These are phyloP conservation scores for Pseudopleuronectes americanus DNA, from an alignment of 2,797 vertebrate genomes.

Conservation along the genomic window DNA sequence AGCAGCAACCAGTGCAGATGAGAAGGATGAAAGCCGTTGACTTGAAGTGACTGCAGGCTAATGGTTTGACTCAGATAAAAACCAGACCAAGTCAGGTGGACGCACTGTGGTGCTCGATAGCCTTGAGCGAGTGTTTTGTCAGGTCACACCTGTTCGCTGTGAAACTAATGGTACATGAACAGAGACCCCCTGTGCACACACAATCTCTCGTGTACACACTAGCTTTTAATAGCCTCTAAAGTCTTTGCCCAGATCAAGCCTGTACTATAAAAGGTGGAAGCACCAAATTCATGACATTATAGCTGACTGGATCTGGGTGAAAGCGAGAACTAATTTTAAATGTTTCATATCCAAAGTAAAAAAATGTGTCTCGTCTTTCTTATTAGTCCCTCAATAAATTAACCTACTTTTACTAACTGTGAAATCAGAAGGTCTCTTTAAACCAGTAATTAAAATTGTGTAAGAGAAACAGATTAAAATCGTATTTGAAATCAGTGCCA, in stretches of 20 bases:
- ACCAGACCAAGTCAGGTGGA: conserved; percentile 68
- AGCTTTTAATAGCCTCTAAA: conserved; percentile 35
- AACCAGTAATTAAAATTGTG: conserved; percentile 22
- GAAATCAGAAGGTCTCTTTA: conserved; percentile 13
- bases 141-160: conserved; percentile 71
- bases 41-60: conserved; percentile 45
- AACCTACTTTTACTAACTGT: conserved; percentile 32
- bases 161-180: conserved; percentile 69
- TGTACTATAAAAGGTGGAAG: background rate
- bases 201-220: conserved; percentile 12
- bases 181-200: conserved; percentile 17
- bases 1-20: conserved; percentile 18
- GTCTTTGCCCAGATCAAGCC: conserved; percentile 8
- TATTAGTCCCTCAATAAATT: conserved; percentile 27
- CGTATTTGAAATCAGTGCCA: conserved; percentile 6
- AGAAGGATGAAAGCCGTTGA: conserved; percentile 47
- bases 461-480: conserved; percentile 5
- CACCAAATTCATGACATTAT: conserved; percentile 1
- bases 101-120: conserved; percentile 37
- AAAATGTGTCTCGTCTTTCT: conserved; percentile 10
- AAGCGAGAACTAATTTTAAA: conserved; percentile 12
- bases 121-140: conserved; percentile 57
- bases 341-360: conserved; percentile 22
- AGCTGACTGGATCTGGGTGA: background rate
- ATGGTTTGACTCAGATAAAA: conserved; percentile 56